Conservation (phyloP, 2,797 vertebrate species). For the Cirrhinus mrigala region DNA sequence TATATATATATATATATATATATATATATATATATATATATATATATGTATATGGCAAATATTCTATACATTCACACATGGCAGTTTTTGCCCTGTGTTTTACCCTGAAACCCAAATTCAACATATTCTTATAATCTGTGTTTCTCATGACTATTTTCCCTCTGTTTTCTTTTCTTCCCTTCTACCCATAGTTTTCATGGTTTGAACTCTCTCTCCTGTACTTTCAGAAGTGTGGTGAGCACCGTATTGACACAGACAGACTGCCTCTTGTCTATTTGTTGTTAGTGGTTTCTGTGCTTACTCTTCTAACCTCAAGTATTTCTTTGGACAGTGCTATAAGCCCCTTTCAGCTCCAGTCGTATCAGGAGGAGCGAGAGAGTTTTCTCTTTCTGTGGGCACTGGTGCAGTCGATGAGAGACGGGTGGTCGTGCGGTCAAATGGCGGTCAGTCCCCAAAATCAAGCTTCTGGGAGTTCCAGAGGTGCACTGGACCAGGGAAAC, state of each 20-base stretch:
- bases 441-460: slow-evolving; percentile 20
- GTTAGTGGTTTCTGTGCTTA: slow-evolving; percentile 76
- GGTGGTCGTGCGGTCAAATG: slow-evolving; percentile 24
- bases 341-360: neutral
- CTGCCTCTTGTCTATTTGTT: slow-evolving; percentile 83
- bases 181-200: slow-evolving; percentile 51
- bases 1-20: too few relatives aligned
- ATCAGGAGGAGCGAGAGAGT: slow-evolving; percentile 12
- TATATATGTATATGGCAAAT: too few relatives aligned
- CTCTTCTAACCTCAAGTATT: slow-evolving; percentile 67
- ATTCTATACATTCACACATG: too few relatives aligned
- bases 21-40: too few relatives aligned
- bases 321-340: slow-evolving; percentile 52
- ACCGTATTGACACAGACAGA: slow-evolving; percentile 80
- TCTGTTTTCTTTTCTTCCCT: slow-evolving; percentile 3
- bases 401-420: slow-evolving; percentile 17
- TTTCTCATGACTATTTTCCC: neutral
- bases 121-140: neutral
- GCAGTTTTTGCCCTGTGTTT: neutral
- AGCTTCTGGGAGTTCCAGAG: slow-evolving; percentile 18
- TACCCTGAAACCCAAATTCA: neutral
- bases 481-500: slow-evolving; percentile 16
- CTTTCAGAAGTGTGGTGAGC: slow-evolving; percentile 71
- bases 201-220: slow-evolving; percentile 56
- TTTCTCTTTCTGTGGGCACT: slow-evolving; percentile 18